Conservation (phyloP, 2,797 vertebrate species). For the Megaceryle alcyon region DNA sequence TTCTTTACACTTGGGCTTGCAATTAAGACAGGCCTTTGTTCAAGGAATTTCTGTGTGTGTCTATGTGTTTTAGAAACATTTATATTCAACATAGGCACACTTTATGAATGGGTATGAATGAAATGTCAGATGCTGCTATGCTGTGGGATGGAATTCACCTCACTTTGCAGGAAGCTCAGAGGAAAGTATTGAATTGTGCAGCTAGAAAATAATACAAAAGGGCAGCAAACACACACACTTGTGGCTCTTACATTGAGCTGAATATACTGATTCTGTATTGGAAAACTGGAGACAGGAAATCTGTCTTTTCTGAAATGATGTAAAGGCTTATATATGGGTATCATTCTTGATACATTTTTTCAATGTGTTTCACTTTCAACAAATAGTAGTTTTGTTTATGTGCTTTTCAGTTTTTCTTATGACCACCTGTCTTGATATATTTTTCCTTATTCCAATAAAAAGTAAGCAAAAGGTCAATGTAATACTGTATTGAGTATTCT, state of each 20-base stretch:
- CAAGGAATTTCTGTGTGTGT: neutral
- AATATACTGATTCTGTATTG: neutral
- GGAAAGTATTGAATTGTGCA: neutral
- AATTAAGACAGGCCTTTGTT: neutral
- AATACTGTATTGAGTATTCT: neutral
- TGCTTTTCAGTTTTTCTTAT: neutral
- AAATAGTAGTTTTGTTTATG: neutral
- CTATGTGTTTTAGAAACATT: neutral
- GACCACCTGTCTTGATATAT: neutral
- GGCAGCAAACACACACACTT: neutral
- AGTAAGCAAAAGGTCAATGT: neutral
- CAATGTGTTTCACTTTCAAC: neutral
- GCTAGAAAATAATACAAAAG: neutral
- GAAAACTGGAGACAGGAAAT: neutral
- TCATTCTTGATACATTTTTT: neutral
- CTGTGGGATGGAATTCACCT: neutral
- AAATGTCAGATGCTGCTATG: neutral
- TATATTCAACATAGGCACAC: neutral
- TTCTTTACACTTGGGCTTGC: neutral
- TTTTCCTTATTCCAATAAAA: neutral
- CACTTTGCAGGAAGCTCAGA: neutral
- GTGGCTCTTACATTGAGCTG: neutral
- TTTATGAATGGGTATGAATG: neutral
- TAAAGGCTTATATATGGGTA: neutral
- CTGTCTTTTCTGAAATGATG: neutral